phyloP scores from a whole-genome alignment of 2,888 invertebrate species.

The Noctua pronuba region DNA sequence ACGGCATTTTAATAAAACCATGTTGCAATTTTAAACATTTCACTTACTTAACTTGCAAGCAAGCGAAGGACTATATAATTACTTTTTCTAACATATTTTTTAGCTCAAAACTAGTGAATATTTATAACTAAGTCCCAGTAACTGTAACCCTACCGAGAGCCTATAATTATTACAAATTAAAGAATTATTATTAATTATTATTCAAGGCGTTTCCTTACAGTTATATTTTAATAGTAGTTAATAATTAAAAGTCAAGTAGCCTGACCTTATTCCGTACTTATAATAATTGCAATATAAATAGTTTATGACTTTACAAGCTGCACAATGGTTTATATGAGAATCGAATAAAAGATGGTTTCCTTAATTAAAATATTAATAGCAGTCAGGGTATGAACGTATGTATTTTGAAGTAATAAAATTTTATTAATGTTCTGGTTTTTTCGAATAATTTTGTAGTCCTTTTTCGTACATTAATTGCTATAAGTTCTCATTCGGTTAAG shows the following conservation, averaged over 20 bases:
- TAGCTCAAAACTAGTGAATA: slow-evolving; percentile 46
- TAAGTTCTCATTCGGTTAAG: not conserved
- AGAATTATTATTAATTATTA: slow-evolving; percentile 55
- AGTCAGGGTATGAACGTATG: slow-evolving; percentile 29
- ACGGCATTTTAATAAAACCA: slow-evolving; percentile 30
- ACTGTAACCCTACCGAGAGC: slow-evolving; percentile 36
- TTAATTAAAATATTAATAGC: slow-evolving; percentile 66
- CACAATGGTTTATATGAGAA: slow-evolving; percentile 59
- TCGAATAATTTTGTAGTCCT: slow-evolving; percentile 3
- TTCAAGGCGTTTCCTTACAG: slow-evolving; percentile 81
- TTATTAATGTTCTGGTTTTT: slow-evolving; percentile 20
- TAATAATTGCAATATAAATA: slow-evolving; percentile 72
- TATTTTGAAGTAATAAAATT: slow-evolving; percentile 41
- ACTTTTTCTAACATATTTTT: slow-evolving; percentile 34
- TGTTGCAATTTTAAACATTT: slow-evolving; percentile 45
- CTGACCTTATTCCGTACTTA: slow-evolving; percentile 75
- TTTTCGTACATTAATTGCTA: slow-evolving; percentile 17
- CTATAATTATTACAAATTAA: slow-evolving; percentile 75
- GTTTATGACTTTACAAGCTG: slow-evolving; percentile 67
- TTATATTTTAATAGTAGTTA: slow-evolving; percentile 80
- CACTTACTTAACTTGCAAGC: slow-evolving; percentile 24
- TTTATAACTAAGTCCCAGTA: slow-evolving; percentile 51
- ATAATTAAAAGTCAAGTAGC: slow-evolving; percentile 78
- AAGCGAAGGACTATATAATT: slow-evolving; percentile 20
- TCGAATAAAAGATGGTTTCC: slow-evolving; percentile 68